Evolutionary conservation across 2,113 vertebrate genomes (phyloP), one percentile per base, ranked within the genome.

Genomic region (Lophochroa leadbeateri): DNA sequence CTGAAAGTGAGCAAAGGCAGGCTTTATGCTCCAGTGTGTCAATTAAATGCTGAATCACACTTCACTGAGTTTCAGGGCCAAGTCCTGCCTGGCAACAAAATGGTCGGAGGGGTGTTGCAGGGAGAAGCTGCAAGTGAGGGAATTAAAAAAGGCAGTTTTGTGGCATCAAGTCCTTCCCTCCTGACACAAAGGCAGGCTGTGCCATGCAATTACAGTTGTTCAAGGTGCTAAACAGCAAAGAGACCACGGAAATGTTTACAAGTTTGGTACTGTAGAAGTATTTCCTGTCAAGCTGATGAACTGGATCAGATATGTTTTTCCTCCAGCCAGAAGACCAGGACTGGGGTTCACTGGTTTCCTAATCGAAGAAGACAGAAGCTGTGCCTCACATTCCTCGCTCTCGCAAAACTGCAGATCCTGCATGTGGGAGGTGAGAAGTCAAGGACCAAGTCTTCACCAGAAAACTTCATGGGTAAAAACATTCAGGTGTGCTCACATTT

Each of bases 1-100:
- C 69, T 79, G 31, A 86, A 88, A 92, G 72, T 29, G 61, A 90
- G 65, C 18, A 72, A 63, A 88, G n/a, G 64, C 57, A 37, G 65
- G 49, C 25, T 92, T 96, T 65, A 82, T 72, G 83, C 82, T 88
- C 31, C 58, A 57, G 13, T 39, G 82, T 86, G 86, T 72, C 86
- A 76, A 33, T 50, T 93, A 92, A 88, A 86, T 41, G n/a, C 72
- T 88, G 76, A 95, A 89, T 92, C 92, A 92, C 80, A 29, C 65
- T 88, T 75, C 71, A 88, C 50, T 92, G 82, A 75, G 35, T 83
- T 93, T 92, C 65, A 90, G 39, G 71, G 31, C 50, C 81, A 68
- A 75, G 80, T 78, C 35, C 60, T 88, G 35, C 55, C 76, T 78
- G 20, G 76, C 47, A 80, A 81, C 20, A 85, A 75, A 92, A 77